Percentiles rank a stretch among this genome's conserved stretches.
Evolutionary conservation across 1,140 invertebrate genomes (phyloP).

Genomic region (Ceratitis capitata): DNA sequence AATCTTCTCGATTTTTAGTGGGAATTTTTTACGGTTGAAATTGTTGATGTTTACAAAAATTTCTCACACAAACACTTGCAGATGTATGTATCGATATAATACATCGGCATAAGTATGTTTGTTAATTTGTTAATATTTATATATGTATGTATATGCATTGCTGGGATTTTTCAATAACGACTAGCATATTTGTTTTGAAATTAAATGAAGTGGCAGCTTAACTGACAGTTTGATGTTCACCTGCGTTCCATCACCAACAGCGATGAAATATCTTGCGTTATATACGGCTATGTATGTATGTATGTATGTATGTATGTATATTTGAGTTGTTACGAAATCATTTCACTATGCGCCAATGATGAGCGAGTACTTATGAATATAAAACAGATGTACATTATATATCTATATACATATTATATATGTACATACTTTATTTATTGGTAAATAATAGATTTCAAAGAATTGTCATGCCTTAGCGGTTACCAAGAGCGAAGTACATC

Average conservation of each 20-base stretch:
- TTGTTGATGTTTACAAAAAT: slow-evolving; percentile 29
- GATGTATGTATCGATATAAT: too few species aligned
- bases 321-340: too few species aligned
- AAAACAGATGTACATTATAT: too few species aligned
- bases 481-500: too few species aligned
- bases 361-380: too few species aligned
- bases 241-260: slow-evolving; percentile 21
- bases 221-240: slow-evolving; percentile 37
- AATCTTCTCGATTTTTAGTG: slow-evolving; percentile 14
- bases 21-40: slow-evolving; percentile 11
- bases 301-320: neutral
- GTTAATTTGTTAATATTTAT: too few species aligned
- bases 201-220: slow-evolving; percentile 35
- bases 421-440: too few species aligned
- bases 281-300: neutral
- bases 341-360: too few species aligned
- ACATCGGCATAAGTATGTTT: too few species aligned
- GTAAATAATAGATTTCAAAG: too few species aligned
- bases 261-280: slow-evolving; percentile 22
- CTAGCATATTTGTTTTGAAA: slow-evolving; percentile 37
- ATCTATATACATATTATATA: too few species aligned
- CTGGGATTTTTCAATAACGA: slow-evolving; percentile 7
- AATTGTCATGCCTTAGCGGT: too few species aligned
- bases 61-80: slow-evolving; percentile 27
- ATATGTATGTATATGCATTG: neutral